Evolutionary conservation across 2,888 invertebrate genomes (phyloP).

Genomic region (Gastrophysa polygoni): DNA sequence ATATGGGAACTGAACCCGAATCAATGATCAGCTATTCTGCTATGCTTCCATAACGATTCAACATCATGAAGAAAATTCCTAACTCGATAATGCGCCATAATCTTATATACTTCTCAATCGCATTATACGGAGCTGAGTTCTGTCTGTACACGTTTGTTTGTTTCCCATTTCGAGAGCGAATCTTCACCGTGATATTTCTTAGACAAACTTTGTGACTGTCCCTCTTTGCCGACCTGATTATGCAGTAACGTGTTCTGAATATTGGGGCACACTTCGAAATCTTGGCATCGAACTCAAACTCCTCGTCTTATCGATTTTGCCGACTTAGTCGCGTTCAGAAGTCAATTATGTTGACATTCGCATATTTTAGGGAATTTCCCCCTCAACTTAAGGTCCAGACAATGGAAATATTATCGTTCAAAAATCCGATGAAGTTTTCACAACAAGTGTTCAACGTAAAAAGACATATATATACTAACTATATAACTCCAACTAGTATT

Average conservation of each 20-base stretch:
- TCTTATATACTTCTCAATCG: not conserved
- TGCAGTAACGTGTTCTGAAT: not conserved
- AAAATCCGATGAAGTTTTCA: too few relatives aligned
- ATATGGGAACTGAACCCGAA: too few relatives aligned
- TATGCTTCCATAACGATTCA: too few relatives aligned
- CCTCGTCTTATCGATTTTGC: not conserved
- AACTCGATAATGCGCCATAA: not conserved
- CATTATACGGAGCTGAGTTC: not conserved
- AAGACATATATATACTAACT: too few relatives aligned
- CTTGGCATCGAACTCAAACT: not conserved
- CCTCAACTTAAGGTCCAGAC: too few relatives aligned
- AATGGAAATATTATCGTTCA: too few relatives aligned
- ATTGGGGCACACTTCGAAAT: not conserved
- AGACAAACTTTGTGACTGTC: not conserved
- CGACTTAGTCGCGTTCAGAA: not conserved
- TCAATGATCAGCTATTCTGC: too few relatives aligned
- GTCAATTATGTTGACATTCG: not conserved
- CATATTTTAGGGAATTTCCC: too few relatives aligned
- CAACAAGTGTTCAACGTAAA: too few relatives aligned
- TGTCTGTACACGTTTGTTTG: not conserved
- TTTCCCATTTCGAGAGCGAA: not conserved
- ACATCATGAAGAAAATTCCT: too few relatives aligned
- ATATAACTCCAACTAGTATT: too few relatives aligned
- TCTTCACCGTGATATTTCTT: not conserved
- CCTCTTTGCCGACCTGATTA: not conserved